A percentile compares a stretch with the other conserved stretches of the same genome.
Conservation (phyloP, 1,140 invertebrate species). For the Chelonus insularis region DNA sequence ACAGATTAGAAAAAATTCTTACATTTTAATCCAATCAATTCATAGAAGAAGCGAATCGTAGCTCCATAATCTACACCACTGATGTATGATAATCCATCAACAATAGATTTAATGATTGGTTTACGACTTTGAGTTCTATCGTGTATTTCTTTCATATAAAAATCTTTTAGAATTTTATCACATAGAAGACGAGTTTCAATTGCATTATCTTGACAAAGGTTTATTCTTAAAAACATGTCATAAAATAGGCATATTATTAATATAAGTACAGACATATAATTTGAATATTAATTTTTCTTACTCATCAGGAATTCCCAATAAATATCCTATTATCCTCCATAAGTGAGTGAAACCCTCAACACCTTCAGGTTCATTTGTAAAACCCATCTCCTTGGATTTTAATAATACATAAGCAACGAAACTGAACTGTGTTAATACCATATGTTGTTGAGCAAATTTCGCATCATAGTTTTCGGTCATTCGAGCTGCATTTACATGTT, state of each 20-base stretch:
- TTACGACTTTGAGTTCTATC: neutral
- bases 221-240: conserved; percentile 29
- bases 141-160: conserved; percentile 32
- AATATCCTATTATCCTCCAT: conserved; percentile 77
- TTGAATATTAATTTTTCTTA: too few relatives aligned
- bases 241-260: neutral
- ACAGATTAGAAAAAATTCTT: neutral
- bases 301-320: conserved; percentile 79
- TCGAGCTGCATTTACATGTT: conserved; percentile 62
- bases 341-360: conserved; percentile 74
- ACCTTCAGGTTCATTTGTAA: conserved; percentile 56
- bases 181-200: conserved; percentile 41
- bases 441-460: conserved; percentile 68
- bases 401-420: conserved; percentile 76
- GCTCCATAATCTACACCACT: conserved; percentile 35
- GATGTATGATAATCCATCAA: conserved; percentile 32
- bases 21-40: conserved; percentile 34
- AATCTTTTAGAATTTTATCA: conserved; percentile 15
- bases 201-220: conserved; percentile 40
- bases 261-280: too few relatives aligned
- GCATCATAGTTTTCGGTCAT: conserved; percentile 49
- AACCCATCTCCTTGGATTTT: conserved; percentile 64
- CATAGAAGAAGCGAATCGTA: conserved; percentile 29
- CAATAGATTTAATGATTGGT: conserved; percentile 21
- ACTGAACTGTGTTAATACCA: conserved; percentile 79